Base-by-base conservation (phyloP, 2,113 vertebrate species). In the Etheostoma cragini region DNA sequence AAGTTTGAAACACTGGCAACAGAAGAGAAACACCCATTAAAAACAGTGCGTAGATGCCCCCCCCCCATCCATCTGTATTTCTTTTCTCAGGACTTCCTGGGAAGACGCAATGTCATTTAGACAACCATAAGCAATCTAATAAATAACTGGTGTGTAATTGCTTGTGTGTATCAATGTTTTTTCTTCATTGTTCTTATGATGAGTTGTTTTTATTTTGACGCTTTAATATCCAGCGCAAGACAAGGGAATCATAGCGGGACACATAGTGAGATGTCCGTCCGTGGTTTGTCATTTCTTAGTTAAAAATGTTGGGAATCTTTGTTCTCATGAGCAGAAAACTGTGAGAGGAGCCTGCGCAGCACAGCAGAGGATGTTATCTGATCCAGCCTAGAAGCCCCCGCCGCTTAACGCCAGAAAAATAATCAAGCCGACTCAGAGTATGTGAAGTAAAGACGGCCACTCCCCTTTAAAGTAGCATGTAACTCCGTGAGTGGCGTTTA, bases 361-460 rank as follows among this genome's bases (percentile, higher is more conserved):
- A 52, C 67, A 49, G 81, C 82, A 52, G 57, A 74, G 79, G 67
- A 79, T 79, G 88, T 91, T 91, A 91, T 90, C 83, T 82, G 86
- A 92, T 92, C 85, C 85, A 19, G 69, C 81, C 86, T 89, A 79
- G 88, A 91, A 93, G 91, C 87, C 75, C 75, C 53, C 52, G 68
- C 83, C 38, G 79, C 92, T 87, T 78, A 85, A 82, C 53, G 12
- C 81, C 83, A 87, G 74, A 89, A 86, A 86, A 90, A 95, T 87
- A 93, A 93, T 91, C 87, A 91, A 85, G 85, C 83, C 69, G 14
- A 70, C 76, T 82, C 84, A 91, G 93, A 92, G 89, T 89, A 89
- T 89, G 89, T 83, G 86, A 90, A 89, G 89, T 87, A 64, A 86
- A 56, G 72, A 63, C 78, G 24, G 76, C 82, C 82, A 84, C 78